Conservation (phyloP, 2,797 vertebrate species). For the Parauchenoglanis punctatus region DNA sequence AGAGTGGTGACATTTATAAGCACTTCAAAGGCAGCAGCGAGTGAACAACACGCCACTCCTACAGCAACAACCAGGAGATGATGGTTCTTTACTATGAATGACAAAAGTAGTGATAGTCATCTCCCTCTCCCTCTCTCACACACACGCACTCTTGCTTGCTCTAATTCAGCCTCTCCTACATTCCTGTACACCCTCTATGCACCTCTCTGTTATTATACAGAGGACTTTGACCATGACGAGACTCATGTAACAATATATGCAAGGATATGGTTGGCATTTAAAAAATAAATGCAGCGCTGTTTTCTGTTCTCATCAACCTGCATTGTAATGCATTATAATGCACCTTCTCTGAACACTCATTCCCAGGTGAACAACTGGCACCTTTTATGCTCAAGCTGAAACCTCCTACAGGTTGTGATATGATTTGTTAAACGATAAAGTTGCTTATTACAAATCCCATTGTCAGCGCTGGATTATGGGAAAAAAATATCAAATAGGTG, state of each 20-base stretch:
- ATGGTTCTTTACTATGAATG: constrained; percentile 35
- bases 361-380: neutral
- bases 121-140: neutral
- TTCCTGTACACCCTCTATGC: neutral
- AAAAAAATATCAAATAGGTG: neutral
- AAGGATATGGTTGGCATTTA: constrained; percentile 3
- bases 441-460: neutral
- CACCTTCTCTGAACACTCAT: neutral
- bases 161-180: constrained; percentile 20
- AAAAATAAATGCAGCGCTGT: neutral
- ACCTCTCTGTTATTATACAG: neutral
- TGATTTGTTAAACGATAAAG: neutral
- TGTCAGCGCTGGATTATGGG: neutral
- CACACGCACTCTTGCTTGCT: neutral
- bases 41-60: constrained; percentile 47
- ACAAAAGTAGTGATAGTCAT: constrained; percentile 35
- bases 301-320: neutral
- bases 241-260: neutral
- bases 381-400: neutral
- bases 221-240: neutral
- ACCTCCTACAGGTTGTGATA: neutral
- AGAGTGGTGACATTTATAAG: constrained; percentile 45
- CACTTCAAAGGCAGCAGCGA: constrained; percentile 48
- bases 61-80: constrained; percentile 20
- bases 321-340: neutral